Percentiles rank a stretch among this genome's conserved stretches.
Evolutionary conservation across 2,113 vertebrate genomes (phyloP).

Genomic region (Malurus melanocephalus): DNA sequence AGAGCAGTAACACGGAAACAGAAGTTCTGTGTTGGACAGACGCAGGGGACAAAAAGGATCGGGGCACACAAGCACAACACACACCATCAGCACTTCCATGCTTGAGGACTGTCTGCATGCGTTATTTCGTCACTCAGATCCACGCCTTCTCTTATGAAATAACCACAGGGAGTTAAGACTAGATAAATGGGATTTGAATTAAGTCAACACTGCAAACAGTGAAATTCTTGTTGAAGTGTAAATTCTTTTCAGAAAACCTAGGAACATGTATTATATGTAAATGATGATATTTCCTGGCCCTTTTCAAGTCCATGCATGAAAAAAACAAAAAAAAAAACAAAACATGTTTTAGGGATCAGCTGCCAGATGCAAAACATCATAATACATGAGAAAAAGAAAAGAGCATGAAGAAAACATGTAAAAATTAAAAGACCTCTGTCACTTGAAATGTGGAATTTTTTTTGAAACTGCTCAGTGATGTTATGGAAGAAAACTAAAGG

Average conservation of each 20-base stretch:
- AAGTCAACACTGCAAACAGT: background rate
- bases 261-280: slow-evolving; percentile 26
- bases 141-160: slow-evolving; percentile 5
- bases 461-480: slow-evolving; percentile 13
- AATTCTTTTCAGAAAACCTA: slow-evolving; percentile 11
- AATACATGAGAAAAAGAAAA: slow-evolving; percentile 14
- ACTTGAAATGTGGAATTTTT: background rate
- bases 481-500: slow-evolving; percentile 43
- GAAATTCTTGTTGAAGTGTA: background rate
- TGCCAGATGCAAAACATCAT: slow-evolving; percentile 4
- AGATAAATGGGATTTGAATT: background rate
- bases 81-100: slow-evolving; percentile 25
- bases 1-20: background rate
- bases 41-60: background rate
- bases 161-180: background rate
- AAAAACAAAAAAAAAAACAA: slow-evolving; percentile 6
- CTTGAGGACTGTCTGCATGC: background rate
- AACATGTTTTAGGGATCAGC: slow-evolving; percentile 4
- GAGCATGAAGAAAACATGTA: background rate
- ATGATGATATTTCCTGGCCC: slow-evolving; percentile 18
- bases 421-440: slow-evolving; percentile 1
- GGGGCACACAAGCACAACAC: background rate
- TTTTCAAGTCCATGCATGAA: slow-evolving; percentile 60
- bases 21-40: background rate
- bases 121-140: background rate